These are phyloP conservation scores for Cheirogaleus major DNA, from an alignment of 2,797 vertebrate genomes.

Conservation along the genomic window DNA sequence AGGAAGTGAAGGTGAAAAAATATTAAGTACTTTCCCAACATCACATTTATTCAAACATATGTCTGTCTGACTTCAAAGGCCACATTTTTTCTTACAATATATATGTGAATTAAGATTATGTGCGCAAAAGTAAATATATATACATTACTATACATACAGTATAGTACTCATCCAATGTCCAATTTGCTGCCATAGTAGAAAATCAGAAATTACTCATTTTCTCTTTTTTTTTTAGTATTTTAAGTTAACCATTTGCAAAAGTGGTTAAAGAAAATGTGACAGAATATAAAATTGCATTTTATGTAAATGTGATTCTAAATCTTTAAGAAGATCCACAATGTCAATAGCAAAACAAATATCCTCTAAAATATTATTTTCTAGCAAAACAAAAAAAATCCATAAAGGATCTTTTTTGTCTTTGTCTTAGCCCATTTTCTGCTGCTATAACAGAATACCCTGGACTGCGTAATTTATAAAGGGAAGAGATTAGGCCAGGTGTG, in stretches of 20 bases:
- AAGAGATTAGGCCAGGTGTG: neutral
- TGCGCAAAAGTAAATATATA: neutral
- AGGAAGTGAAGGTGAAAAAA: neutral
- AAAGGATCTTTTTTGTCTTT: neutral
- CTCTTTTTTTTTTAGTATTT: neutral
- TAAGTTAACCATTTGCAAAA: neutral
- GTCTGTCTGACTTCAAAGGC: neutral
- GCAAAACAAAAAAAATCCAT: neutral
- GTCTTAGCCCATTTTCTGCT: neutral
- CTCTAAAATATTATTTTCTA: neutral
- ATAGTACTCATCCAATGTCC: neutral
- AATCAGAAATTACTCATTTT: neutral
- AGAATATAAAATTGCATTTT: neutral
- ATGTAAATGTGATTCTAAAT: neutral
- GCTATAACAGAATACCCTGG: neutral
- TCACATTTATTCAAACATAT: neutral
- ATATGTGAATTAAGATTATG: neutral
- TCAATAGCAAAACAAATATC: neutral
- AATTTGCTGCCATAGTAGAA: neutral
- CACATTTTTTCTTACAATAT: neutral
- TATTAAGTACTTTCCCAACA: neutral
- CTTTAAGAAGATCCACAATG: neutral
- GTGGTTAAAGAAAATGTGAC: neutral
- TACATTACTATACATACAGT: neutral
- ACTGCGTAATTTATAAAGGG: neutral